Evolutionary conservation across 2,888 invertebrate species (phyloP), one percentile per base, ranked within the genome.

Genomic region (Rhagonycha lutea): DNA sequence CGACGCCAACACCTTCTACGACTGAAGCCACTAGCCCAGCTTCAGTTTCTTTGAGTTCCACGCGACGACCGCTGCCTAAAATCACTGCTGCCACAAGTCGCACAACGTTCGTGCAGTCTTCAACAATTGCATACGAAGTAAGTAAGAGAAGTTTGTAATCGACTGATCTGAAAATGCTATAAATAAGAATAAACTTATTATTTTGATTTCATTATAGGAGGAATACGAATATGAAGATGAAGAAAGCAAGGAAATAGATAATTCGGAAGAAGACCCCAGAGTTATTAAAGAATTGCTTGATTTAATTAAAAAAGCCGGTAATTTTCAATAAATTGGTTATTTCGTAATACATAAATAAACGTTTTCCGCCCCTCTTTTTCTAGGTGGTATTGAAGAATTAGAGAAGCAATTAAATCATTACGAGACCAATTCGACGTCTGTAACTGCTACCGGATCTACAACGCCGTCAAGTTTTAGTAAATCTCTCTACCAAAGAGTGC

Each of bases 231-330:
- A 90, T 7, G 90, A 29, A 29, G 89, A 90, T 3, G 88, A 89
- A n/a, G 90, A 89, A 60, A 87, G 89, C 14, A 89, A 89, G 47
- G 89, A 89, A 0, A 87, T 87, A 79, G 32, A 70, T 61, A 90
- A 89, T 73, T 88, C 90, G 12, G 93, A 93, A 70, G 93, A 94
- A 86, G 94, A 94, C 84, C 94, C 94, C 0, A 91, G 87, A 85
- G 95, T 95, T 0, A 93, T 96, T 74, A 96, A 96, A 84, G 96
- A 96, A 85, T 88, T 96, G 5, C 93, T 96, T 70, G 94, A 94
- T 80, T 89, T 96, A 2, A 96, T 96, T 80, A 95, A 93, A 85
- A 95, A 95, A 91, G 94, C 95, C 75, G 96, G 95, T 91, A 82
- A 88, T 89, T 87, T 28, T 69, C 29, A 1, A 47, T n/a, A n/a